phyloP scores from a whole-genome alignment of 2,797 vertebrate species.

The Cossypha heuglini region DNA sequence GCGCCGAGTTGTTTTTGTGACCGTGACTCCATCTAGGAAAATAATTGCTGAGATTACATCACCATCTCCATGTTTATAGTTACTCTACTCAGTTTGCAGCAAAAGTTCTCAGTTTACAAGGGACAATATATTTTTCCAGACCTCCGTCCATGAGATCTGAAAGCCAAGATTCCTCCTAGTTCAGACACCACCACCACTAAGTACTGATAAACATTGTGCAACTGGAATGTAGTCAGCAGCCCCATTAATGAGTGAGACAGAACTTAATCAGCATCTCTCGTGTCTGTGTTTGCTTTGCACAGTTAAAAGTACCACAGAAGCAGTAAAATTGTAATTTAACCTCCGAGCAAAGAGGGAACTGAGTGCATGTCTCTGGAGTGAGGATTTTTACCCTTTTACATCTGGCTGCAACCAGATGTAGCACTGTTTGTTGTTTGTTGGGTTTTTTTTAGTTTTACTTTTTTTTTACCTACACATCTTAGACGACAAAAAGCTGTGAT shows the following conservation, averaged over 20 bases:
- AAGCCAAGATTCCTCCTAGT: conserved; percentile 31
- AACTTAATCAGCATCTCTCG: not conserved
- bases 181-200: not conserved
- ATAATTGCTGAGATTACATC: conserved; percentile 44
- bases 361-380: not conserved
- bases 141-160: not conserved
- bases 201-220: not conserved
- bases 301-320: not conserved
- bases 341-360: not conserved
- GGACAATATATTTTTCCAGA: conserved; percentile 30
- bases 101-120: conserved; percentile 36
- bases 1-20: not conserved
- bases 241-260: not conserved
- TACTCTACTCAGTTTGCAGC: conserved; percentile 34
- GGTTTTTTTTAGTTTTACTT: not conserved
- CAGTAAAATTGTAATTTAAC: not conserved
- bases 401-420: not conserved
- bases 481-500: not conserved
- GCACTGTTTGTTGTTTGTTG: not conserved
- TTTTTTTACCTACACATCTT: not conserved
- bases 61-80: conserved; percentile 21
- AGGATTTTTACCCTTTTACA: not conserved
- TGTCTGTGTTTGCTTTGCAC: not conserved
- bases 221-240: conserved; percentile 10
- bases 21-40: conserved; percentile 51